Conservation (phyloP, 2,888 invertebrate species). For the Ecliptopera silaceata region DNA sequence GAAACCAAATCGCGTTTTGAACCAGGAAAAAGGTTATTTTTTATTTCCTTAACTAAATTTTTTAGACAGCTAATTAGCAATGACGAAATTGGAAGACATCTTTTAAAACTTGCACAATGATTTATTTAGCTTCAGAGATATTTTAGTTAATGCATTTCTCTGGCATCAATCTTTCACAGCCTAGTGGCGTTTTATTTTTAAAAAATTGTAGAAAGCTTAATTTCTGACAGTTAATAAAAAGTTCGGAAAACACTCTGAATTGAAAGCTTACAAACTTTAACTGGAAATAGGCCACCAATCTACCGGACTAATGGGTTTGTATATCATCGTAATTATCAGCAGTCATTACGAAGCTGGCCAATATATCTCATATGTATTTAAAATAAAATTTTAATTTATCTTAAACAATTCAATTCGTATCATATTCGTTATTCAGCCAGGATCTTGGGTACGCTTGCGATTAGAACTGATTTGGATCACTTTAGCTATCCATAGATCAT, state of each 20-base stretch:
- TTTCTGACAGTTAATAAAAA: slow-evolving; percentile 14
- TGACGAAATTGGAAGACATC: slow-evolving; percentile 60
- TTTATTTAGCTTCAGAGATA: slow-evolving; percentile 34
- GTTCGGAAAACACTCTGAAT: background rate
- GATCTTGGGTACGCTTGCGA: too few relatives aligned
- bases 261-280: background rate
- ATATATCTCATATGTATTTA: background rate
- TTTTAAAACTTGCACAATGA: slow-evolving; percentile 40
- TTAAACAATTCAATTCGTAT: too few relatives aligned
- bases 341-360: background rate
- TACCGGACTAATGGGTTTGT: background rate
- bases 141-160: slow-evolving; percentile 33
- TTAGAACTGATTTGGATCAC: too few relatives aligned
- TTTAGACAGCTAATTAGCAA: slow-evolving; percentile 61
- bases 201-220: slow-evolving; percentile 14
- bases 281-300: background rate
- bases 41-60: slow-evolving; percentile 34
- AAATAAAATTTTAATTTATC: too few relatives aligned
- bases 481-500: too few relatives aligned
- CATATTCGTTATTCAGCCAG: too few relatives aligned
- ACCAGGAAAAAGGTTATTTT: slow-evolving; percentile 2
- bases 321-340: background rate
- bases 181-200: slow-evolving; percentile 23
- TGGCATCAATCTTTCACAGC: slow-evolving; percentile 30
- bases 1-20: background rate